Base-by-base conservation (phyloP, 1,140 invertebrate species). In the Ericerus pela region DNA sequence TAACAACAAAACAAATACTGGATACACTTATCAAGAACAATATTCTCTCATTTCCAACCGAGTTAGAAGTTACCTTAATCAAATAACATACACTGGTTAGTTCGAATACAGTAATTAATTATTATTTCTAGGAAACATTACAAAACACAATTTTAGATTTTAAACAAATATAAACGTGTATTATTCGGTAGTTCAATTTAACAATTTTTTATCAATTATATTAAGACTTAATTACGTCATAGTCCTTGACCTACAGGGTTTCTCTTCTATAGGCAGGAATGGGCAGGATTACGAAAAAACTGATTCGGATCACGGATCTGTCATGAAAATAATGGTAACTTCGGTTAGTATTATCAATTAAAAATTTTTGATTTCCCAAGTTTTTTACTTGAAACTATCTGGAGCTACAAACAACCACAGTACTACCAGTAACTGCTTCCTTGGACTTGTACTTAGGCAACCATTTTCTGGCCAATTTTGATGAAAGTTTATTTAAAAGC, bases 161-260 rank as follows among this genome's bases (percentile, higher is more conserved):
- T n/a, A n/a, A n/a, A 33, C n/a, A 8, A n/a, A 33, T n/a, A n/a
- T 33, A 10, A 8, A 33, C 8, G 30, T n/a, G 8, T 33, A 10
- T 10, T 10, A 8, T n/a, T 33, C n/a, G n/a, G 8, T n/a, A 8
- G n/a, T 33, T n/a, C 8, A 33, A 10, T 10, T 33, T 33, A 33
- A 10, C 30, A 33, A 33, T 33, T n/a, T 24, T 47, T 10, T 4
- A 47, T 8, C 41, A 22, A 24, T 47, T 47, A 14, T 24, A 24
- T 47, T 47, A 22, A 53, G 5, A n/a, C 14, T 20, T 31, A 57
- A 29, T 58, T 27, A n/a, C 26, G 29, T 28, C n/a, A 16, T 55
- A 14, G 29, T 26, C 24, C 51, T 24, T 47, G 38, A 36, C 57
- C 33, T 38, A 27, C 33, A 53, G 26, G 22, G 36, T 38, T n/a